Conservation (phyloP, 2,797 vertebrate species). For the Hoplostethus mediterraneus region DNA sequence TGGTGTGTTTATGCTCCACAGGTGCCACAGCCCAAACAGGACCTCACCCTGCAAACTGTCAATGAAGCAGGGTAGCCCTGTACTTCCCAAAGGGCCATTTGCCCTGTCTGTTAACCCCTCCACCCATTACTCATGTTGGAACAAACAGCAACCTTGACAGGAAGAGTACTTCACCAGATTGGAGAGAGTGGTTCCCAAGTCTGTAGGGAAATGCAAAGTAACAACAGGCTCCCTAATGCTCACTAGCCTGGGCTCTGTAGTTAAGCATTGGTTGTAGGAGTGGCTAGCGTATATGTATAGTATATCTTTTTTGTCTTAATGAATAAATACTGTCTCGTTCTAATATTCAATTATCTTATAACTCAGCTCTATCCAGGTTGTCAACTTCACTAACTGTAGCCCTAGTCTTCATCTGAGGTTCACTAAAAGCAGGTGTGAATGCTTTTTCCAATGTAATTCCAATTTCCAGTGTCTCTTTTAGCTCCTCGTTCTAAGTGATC, state of each 20-base stretch:
- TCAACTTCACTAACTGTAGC: background rate
- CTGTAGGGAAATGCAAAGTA: background rate
- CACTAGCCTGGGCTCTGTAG: background rate
- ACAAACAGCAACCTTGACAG: slow-evolving; percentile 3
- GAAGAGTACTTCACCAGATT: slow-evolving; percentile 8
- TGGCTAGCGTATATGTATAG: too few species aligned
- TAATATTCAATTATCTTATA: too few species aligned
- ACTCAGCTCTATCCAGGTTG: background rate
- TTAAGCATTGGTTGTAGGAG: background rate
- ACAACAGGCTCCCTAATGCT: background rate
- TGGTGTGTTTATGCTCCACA: slow-evolving; percentile 78
- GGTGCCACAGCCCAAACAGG: slow-evolving; percentile 67
- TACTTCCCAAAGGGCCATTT: slow-evolving; percentile 40
- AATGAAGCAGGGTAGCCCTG: slow-evolving; percentile 34
- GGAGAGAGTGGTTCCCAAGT: slow-evolving; percentile 5
- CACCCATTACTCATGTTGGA: slow-evolving; percentile 3
- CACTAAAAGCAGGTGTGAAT: background rate
- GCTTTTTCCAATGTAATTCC: too few species aligned
- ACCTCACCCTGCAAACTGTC: slow-evolving; percentile 53
- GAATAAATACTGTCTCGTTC: too few species aligned
- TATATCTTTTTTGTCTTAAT: too few species aligned
- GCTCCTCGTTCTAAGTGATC: background rate
- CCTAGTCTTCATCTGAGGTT: background rate
- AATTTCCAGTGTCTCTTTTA: background rate
- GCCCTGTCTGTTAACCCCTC: slow-evolving; percentile 35